Base-by-base conservation (phyloP, 2,888 invertebrate genomes). In the Clepsis dumicolana region DNA sequence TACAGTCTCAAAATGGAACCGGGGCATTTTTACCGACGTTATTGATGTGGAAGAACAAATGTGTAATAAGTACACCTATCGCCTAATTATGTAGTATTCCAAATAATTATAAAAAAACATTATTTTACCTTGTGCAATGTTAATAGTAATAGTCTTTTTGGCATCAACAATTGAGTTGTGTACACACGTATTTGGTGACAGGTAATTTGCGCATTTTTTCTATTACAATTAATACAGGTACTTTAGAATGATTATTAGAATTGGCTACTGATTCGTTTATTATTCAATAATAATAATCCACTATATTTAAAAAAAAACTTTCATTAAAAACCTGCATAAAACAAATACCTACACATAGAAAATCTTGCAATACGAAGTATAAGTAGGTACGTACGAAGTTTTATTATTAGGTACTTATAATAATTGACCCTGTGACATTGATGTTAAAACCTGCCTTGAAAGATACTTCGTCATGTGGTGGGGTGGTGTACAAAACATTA, bases 361-460 rank as follows among this genome's bases (percentile, higher is more conserved):
- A 12, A 21, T 48, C 21, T 21, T 21, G 21, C 48, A 21, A 3
- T 12, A n/a, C 25, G 4, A 52, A 14, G 4, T 27, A 52, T 25
- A 29, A 44, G n/a, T 21, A 50, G 12, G 12, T 50, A 50, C 32
- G 16, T 41, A 38, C 38, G 38, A 38, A 41, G 41, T 41, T 12
- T 52, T 54, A 18, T 54, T 18, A 32, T 12, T 48, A 56, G 16
- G n/a, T 27, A 64, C 12, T 25, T 61, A 54, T 32, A 54, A 44
- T 54, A 66, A 65, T 65, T 44, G 53, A 65, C 60, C 53, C 41
- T 53, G 52, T 60, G 50, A 52, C 5, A 52, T 25, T 27, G n/a
- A n/a, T 25, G 2, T n/a, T 52, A 14, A 38, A 50, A 38, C 21
- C 50, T 27, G 18, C 56, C 18, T 44, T n/a, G n/a, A 10, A 27